Evolutionary conservation across 1,140 invertebrate genomes (phyloP).

Genomic region (Adelges cooleyi): DNA sequence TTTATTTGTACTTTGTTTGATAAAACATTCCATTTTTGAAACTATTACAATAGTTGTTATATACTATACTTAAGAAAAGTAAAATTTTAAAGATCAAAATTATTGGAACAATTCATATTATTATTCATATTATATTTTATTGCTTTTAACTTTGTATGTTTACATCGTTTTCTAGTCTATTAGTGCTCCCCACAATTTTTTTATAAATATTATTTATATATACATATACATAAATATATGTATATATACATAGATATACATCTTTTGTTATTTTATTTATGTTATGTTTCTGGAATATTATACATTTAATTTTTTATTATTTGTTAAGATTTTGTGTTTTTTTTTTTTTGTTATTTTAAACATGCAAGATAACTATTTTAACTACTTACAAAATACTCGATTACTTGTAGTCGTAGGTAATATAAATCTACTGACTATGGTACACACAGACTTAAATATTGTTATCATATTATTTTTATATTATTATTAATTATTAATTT

Average conservation of each 20-base stretch:
- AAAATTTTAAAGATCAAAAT: slow-evolving; percentile 24
- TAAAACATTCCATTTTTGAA: slow-evolving; percentile 12
- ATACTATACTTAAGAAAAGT: slow-evolving; percentile 5
- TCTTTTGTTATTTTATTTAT: slow-evolving; percentile 24
- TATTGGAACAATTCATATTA: slow-evolving; percentile 21
- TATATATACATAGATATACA: not conserved
- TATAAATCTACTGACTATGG: no score
- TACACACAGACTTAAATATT: no score
- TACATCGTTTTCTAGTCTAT: slow-evolving; percentile 24
- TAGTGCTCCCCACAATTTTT: slow-evolving; percentile 6
- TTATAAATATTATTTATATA: not conserved
- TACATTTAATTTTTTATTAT: slow-evolving; percentile 10
- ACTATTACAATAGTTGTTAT: not conserved
- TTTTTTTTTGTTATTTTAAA: not conserved
- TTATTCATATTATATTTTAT: not conserved
- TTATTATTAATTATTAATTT: no score
- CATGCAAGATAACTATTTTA: not conserved
- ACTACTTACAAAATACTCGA: not conserved
- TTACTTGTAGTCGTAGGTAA: not conserved
- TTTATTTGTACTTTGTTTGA: slow-evolving; percentile 2
- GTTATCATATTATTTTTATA: no score
- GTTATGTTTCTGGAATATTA: slow-evolving; percentile 25
- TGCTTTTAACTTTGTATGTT: slow-evolving; percentile 17
- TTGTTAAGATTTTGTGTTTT: not conserved
- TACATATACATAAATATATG: not conserved